Evolutionary conservation across 2,797 vertebrate species (phyloP).

Genomic region (Melopsittacus undulatus): DNA sequence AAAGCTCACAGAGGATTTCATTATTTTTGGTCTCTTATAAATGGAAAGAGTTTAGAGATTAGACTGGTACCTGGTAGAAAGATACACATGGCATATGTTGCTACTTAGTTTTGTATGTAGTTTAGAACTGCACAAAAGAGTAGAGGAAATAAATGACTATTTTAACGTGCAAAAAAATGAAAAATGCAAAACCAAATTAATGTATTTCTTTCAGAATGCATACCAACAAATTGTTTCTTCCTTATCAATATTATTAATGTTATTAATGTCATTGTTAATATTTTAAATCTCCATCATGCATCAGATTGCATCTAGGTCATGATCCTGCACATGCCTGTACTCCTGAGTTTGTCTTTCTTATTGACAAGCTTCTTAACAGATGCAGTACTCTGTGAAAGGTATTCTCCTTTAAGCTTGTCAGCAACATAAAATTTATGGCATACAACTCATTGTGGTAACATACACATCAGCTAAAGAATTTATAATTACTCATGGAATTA

Average conservation of each 20-base stretch:
- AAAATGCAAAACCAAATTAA: fast-evolving
- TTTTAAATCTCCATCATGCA: not conserved
- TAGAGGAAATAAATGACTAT: not conserved
- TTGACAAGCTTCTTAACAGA: not conserved
- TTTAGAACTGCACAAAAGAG: not conserved
- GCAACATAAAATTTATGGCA: not conserved
- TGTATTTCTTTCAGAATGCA: not conserved
- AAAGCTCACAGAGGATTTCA: not conserved
- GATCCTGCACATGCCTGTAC: not conserved
- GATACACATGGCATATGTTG: not conserved
- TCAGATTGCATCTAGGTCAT: not conserved
- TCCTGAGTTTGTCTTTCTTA: not conserved
- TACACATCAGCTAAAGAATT: not conserved
- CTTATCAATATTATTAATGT: not conserved
- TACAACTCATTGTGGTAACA: not conserved
- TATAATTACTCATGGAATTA: not conserved
- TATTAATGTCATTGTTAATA: not conserved
- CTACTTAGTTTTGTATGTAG: not conserved
- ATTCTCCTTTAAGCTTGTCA: not conserved
- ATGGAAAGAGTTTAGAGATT: not conserved
- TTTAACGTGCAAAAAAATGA: not conserved
- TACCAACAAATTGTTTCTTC: not conserved
- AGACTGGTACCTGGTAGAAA: not conserved
- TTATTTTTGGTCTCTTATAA: not conserved
- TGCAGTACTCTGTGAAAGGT: not conserved